Base-by-base conservation (phyloP, 2,797 vertebrate genomes). In the Manis javanica region DNA sequence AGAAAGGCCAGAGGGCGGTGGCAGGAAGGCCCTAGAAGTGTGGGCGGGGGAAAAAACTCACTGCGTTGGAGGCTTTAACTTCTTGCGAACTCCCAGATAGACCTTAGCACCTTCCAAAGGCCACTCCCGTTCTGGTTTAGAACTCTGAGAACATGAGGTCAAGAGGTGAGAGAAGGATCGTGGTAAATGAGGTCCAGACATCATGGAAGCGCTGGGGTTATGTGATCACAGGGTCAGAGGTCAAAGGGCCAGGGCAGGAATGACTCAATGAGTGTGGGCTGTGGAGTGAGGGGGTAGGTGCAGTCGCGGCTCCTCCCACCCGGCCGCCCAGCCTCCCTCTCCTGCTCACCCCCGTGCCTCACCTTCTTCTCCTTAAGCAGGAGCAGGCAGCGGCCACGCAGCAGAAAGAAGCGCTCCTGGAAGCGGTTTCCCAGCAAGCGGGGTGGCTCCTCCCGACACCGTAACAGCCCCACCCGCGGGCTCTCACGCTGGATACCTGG, bases 321-420 rank as follows among this genome's bases (percentile, higher is more conserved):
- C 1, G 4, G 34, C 64, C 59, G 42, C 57, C 74, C 46, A 34
- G 79, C 1, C 26, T n/a, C 46, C 71, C 34, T 46, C n/a, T 2
- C 9, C 11, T 7, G 14, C 61, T 34, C 3, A 39, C 53, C 7
- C 51, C 19, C 55, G 51, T 46, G 31, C 75, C 83, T 91, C 98
- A 99, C 99, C 99, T 99, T 99, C 98, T 99, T 99, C 98, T 99
- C 99, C 96, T 99, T 99, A 91, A 99, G 99, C 93, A 99, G 98
- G 82, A 99, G 98, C 87, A 99, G 98, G 91, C 98, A 99, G 94
- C 98, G 99, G 66, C 99, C 99, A 31, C 87, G 99, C 96, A 99
- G 99, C 98, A 99, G 99, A 13, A 99, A 99, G 55, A 99, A 99
- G 75, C 99, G 99, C 96, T 99, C 99, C 98, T 99, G 99, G 97